Conservation (phyloP, 2,888 invertebrate genomes). For the Mesorhabditis belari region DNA sequence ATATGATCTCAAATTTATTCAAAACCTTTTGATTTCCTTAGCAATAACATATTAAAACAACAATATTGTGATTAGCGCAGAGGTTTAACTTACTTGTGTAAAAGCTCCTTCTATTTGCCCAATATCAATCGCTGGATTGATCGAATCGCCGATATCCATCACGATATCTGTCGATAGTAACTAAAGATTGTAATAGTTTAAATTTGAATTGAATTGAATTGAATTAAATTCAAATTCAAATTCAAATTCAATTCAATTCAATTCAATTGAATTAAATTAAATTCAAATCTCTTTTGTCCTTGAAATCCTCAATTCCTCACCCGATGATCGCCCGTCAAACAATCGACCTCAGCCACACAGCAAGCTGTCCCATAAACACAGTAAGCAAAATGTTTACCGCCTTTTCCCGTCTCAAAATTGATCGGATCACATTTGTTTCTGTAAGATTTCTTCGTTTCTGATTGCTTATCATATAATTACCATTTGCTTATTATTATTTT, state of each 20-base stretch:
- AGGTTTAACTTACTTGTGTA: slow-evolving; percentile 66
- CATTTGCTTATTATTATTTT: no score
- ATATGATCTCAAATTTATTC: no score
- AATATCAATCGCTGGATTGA: slow-evolving; percentile 92
- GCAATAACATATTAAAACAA: no score
- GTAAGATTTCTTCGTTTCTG: neutral
- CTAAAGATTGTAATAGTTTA: slow-evolving; percentile 50
- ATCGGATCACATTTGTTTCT: slow-evolving; percentile 40
- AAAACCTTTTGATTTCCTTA: no score
- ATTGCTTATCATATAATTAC: slow-evolving; percentile 32
- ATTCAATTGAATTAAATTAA: neutral
- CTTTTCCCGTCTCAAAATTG: slow-evolving; percentile 56
- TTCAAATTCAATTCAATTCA: neutral
- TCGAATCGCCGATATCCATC: slow-evolving; percentile 88
- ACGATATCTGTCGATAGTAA: slow-evolving; percentile 83
- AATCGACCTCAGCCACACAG: slow-evolving; percentile 84
- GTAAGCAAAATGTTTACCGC: slow-evolving; percentile 73
- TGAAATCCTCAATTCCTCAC: slow-evolving; percentile 51
- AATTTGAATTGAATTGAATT: neutral
- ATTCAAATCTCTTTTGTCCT: no score
- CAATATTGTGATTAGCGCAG: no score
- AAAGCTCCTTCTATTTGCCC: slow-evolving; percentile 94
- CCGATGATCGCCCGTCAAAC: slow-evolving; percentile 85
- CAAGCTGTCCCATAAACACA: slow-evolving; percentile 79
- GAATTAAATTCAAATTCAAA: no score